These are phyloP conservation scores for Leucophenga montana DNA, from an alignment of 2,888 invertebrate species.

Conservation along the genomic window DNA sequence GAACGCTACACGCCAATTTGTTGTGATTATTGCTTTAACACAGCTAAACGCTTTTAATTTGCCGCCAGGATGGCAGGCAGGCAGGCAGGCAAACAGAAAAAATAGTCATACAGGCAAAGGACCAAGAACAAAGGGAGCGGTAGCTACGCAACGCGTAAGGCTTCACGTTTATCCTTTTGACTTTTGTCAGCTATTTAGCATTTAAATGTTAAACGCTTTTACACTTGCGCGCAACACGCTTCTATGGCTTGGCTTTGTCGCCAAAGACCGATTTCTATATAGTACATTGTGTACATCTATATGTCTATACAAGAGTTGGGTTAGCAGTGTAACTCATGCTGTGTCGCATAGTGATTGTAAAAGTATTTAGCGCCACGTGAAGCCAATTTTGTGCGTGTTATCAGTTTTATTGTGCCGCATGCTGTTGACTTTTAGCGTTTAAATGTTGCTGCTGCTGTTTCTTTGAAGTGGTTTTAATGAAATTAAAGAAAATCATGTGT, in stretches of 20 bases:
- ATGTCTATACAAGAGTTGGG: neutral
- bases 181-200: conserved; percentile 67
- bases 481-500: neutral
- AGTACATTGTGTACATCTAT: neutral
- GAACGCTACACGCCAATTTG: neutral
- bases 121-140: neutral
- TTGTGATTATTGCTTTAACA: neutral
- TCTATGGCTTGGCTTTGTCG: conserved; percentile 5
- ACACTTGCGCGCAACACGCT: conserved; percentile 20
- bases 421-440: neutral
- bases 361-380: conserved; percentile 48
- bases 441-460: neutral
- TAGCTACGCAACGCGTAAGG: no score
- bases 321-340: neutral
- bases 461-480: neutral
- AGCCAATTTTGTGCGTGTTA: conserved; percentile 52
- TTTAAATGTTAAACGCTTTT: conserved; percentile 58
- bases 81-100: neutral
- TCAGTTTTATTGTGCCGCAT: conserved; percentile 39
- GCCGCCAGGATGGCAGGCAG: neutral
- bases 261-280: no score
- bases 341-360: conserved; percentile 31
- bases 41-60: conserved; percentile 1
- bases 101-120: neutral
- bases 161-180: conserved; percentile 52